Evolutionary conservation across 1,140 invertebrate genomes (phyloP), one percentile per base, ranked within the genome.

Genomic region (Pogonognathellus flavescens): DNA sequence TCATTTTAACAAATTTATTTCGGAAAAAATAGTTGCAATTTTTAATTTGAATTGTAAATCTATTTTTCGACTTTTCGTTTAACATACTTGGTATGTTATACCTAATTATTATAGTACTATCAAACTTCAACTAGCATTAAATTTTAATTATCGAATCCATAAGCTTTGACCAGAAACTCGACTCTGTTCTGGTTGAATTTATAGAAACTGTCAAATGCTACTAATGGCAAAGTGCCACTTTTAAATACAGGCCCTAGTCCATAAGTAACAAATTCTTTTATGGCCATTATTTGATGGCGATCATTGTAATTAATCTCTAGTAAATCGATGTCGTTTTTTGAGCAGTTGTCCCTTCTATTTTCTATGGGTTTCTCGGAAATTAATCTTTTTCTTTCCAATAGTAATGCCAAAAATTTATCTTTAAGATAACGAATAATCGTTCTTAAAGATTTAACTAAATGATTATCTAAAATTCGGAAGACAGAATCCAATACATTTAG

Each of bases 221-320:
- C 41, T 20, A n/a, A 22, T 1, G 31, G 50, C 5, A 66, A 0
- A 22, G 82, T 85, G 5, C 82, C 87, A 13, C 82, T 84, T 20
- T 59, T 83, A 20, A 80, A 70, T 14, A 82, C 41, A 13, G 85
- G 85, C 4, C 53, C 83, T 7, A 83, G n/a, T 16, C 87, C 85
- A 80, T 83, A 84, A 10, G 86, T n/a, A n/a, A 84, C 16, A 62
- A 86, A 86, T 55, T 88, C 87, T 66, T 86, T 88, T 2, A 88
- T 49, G 9, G 85, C 85, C 85, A 88, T 84, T 1, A 86, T 60
- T 62, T 86, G 87, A 22, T 84, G 25, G 0, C 60, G 62, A 62
- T 88, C 83, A 13, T 80, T 41, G 31, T 50, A 59, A 80, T 86
- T 86, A 31, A 55, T 22, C n/a, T 62, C 59, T n/a, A 41, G n/a